Evolutionary conservation across 2,113 vertebrate species (phyloP).

Genomic region (Cyrtonyx montezumae): DNA sequence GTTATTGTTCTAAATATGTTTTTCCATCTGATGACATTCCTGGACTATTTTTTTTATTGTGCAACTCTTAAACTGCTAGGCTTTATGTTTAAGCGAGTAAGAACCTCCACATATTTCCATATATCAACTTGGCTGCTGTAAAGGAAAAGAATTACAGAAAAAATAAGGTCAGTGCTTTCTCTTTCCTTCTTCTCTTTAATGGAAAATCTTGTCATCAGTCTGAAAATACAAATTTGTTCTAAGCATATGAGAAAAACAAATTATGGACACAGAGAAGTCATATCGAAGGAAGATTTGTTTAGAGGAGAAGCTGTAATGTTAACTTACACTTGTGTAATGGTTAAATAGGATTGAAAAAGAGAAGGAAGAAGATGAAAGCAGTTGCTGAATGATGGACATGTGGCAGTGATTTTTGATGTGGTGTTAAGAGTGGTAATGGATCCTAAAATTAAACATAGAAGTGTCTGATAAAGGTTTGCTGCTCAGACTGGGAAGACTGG

Average conservation of each 20-base stretch:
- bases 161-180: background rate
- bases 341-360: background rate
- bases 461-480: background rate
- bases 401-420: background rate
- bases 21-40: background rate
- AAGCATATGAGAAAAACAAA: fast-evolving
- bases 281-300: background rate
- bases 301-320: background rate
- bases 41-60: background rate
- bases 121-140: background rate
- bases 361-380: background rate
- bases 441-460: background rate
- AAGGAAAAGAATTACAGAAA: background rate
- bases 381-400: background rate
- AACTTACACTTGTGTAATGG: no score
- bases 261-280: background rate
- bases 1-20: background rate
- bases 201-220: background rate
- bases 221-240: background rate
- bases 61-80: background rate
- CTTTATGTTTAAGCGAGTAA: background rate
- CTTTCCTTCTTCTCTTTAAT: background rate
- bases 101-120: background rate
- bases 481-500: background rate
- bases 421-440: background rate